Percentiles rank a stretch among this genome's conserved stretches.
These are phyloP conservation scores for Callipepla californica DNA, from an alignment of 2,113 vertebrate species.

Conservation along the genomic window DNA sequence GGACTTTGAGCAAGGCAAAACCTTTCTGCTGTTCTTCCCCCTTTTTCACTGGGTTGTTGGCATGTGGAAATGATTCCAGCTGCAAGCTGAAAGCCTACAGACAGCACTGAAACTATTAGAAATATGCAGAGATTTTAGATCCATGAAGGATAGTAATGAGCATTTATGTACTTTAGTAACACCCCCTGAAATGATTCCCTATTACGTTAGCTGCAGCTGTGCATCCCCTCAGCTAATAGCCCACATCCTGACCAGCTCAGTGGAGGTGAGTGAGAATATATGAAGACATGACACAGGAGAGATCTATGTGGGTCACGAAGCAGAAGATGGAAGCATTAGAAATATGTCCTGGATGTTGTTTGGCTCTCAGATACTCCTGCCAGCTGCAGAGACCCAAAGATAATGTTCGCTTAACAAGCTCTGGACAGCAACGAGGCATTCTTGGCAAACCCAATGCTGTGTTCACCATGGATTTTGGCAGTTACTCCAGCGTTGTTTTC, in stretches of 20 bases:
- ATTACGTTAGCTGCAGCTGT: background rate
- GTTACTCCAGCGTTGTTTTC: background rate
- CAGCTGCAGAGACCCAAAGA: background rate
- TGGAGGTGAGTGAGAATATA: background rate
- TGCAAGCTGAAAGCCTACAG: conserved; percentile 41
- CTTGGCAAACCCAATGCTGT: background rate
- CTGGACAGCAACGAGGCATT: background rate
- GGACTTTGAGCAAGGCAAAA: background rate
- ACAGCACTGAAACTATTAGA: conserved; percentile 27
- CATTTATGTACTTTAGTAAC: background rate
- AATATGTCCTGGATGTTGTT: background rate
- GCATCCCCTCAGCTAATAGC: background rate
- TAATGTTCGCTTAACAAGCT: rapidly evolving
- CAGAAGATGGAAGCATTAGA: background rate
- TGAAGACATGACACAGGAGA: background rate
- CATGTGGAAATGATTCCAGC: conserved; percentile 56
- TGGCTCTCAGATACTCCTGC: background rate
- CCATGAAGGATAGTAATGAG: background rate
- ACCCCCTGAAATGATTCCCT: background rate
- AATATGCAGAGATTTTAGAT: conserved; percentile 35
- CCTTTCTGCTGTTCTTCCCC: background rate
- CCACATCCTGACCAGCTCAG: background rate
- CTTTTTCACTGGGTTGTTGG: background rate
- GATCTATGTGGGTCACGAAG: background rate
- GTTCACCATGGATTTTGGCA: background rate